These are phyloP conservation scores for Struthidea cinerea DNA, from an alignment of 2,113 vertebrate genomes.

Conservation along the genomic window DNA sequence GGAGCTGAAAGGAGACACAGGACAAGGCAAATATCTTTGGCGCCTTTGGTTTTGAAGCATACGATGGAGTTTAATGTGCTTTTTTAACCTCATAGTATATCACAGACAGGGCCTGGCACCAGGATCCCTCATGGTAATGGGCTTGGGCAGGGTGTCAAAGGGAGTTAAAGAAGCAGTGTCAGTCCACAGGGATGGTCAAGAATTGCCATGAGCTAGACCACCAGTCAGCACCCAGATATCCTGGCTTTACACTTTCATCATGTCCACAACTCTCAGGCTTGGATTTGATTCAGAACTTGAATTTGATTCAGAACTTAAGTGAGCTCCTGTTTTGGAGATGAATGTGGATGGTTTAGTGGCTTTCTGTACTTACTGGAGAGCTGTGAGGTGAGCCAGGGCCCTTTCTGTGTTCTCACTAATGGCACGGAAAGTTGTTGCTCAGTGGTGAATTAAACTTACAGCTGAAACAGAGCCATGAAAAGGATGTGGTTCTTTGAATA, in stretches of 20 bases:
- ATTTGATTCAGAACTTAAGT: not conserved
- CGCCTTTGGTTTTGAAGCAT: not conserved
- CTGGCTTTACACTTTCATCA: not conserved
- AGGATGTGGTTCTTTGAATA: not conserved
- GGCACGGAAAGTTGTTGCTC: not conserved
- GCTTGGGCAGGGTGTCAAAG: not conserved
- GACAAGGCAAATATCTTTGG: not conserved
- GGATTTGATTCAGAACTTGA: not conserved
- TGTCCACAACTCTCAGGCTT: not conserved
- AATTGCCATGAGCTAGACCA: not conserved
- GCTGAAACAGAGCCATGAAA: not conserved
- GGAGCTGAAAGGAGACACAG: not conserved
- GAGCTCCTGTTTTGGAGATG: not conserved
- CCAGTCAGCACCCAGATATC: not conserved
- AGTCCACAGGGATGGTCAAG: not conserved
- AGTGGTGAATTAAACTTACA: not conserved
- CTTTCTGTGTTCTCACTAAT: not conserved
- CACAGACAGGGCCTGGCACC: not conserved
- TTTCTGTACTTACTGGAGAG: not conserved
- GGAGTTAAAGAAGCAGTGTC: not conserved
- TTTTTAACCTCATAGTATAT: not conserved
- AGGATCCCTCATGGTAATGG: not conserved
- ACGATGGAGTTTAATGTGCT: rapidly evolving
- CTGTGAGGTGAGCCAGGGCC: not conserved
- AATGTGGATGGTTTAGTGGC: not conserved